A percentile compares a stretch with the other conserved stretches of the same genome.
These are phyloP conservation scores for Phragmatobia fuliginosa DNA, from an alignment of 2,888 invertebrate species.

Conservation along the genomic window DNA sequence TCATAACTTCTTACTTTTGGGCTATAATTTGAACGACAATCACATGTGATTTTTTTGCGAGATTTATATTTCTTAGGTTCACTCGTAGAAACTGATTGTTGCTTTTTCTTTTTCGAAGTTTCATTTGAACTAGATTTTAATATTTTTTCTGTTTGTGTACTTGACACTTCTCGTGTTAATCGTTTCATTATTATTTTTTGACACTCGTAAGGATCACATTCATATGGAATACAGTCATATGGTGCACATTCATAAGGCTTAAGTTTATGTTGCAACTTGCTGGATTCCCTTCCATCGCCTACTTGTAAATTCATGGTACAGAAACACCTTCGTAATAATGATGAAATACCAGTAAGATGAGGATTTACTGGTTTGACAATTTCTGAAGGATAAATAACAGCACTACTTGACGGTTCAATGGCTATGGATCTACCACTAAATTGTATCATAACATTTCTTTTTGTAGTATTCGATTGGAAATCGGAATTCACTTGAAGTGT, in stretches of 20 bases:
- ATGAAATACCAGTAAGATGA: slow-evolving; percentile 35
- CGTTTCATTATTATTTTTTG: slow-evolving; percentile 56
- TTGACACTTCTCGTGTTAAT: slow-evolving; percentile 46
- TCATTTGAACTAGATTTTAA: slow-evolving; percentile 25
- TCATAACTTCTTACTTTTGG: slow-evolving; percentile 59
- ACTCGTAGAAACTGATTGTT: neutral
- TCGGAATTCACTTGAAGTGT: slow-evolving; percentile 28
- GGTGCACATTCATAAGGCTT: slow-evolving; percentile 58
- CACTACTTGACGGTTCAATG: slow-evolving; percentile 11
- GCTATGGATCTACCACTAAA: slow-evolving; percentile 13
- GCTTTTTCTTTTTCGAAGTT: slow-evolving; percentile 1
- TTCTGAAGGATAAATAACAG: neutral
- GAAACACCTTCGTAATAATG: slow-evolving; percentile 46
- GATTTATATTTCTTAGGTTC: neutral
- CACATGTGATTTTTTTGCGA: neutral
- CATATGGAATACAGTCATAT: slow-evolving; percentile 51
- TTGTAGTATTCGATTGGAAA: slow-evolving; percentile 22
- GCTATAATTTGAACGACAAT: slow-evolving; percentile 36
- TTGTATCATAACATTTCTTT: slow-evolving; percentile 1
- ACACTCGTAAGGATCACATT: slow-evolving; percentile 56
- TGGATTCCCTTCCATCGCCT: slow-evolving; percentile 28
- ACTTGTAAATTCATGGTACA: slow-evolving; percentile 59
- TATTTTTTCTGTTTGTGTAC: slow-evolving; percentile 42
- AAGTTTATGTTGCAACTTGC: slow-evolving; percentile 25
- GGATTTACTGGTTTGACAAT: slow-evolving; percentile 4